Evolutionary conservation across 2,113 vertebrate genomes (phyloP), one percentile per base, ranked within the genome.

Genomic region (Stegastes partitus): DNA sequence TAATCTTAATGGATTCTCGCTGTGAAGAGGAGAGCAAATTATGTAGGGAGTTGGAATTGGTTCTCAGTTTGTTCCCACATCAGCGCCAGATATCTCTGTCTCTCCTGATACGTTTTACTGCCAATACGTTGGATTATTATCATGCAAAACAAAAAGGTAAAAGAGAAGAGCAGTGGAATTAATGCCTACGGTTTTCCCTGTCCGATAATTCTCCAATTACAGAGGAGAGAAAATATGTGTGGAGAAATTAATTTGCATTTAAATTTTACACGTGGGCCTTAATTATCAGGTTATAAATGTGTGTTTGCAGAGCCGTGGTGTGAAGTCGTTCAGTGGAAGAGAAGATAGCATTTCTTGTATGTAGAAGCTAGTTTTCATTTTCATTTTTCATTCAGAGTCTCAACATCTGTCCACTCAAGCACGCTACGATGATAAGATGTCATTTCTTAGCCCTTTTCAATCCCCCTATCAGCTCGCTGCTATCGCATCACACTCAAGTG

Each of bases 221-320:
- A 28, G 49, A 26, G 21, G 25, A 66, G 71, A 75, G 42, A 50
- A 84, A 87, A 83, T 37, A 72, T 78, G 78, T 77, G 79, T 57
- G 77, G 39, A 55, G 49, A 85, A 76, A 83, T 86, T 83, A 68
- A 90, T 90, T 93, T 87, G 65, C 86, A 91, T 91, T 84, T 72
- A 72, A 55, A 88, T 93, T 84, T 88, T 87, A 79, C 86, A 83
- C 87, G 45, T 16, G 73, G 86, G 76, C 69, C 74, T 71, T 85
- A 90, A 91, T 92, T 91, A 88, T 88, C 79, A 79, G 79, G 26
- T 79, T 80, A 68, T 61, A 64, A 83, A 81, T 81, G 68, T 78
- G 82, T 77, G 70, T 75, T 85, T 77, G 81, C 54, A 39, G 53
- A 73, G 73, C 53, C 58, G 25, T 23, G 22, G 67, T 81, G 81